phyloP scores from a whole-genome alignment of 1,140 invertebrate species.

The Listronotus bonariensis region DNA sequence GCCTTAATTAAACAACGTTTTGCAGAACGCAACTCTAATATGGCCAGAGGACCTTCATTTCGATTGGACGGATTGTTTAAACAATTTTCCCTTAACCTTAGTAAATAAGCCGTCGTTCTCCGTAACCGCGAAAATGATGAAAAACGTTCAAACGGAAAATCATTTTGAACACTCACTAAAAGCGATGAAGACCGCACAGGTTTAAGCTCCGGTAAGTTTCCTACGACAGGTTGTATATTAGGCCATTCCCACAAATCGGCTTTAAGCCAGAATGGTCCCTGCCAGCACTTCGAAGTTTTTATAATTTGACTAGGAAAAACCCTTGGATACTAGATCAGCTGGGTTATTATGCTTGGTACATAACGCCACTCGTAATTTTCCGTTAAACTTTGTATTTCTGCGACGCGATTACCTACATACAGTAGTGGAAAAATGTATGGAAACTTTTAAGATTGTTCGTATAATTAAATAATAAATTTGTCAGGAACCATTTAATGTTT shows the following conservation, averaged over 20 bases:
- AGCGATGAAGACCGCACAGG: background rate
- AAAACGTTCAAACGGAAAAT: constrained; percentile 16
- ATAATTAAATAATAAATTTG: too few species aligned
- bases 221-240: constrained; percentile 13
- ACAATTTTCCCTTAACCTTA: background rate
- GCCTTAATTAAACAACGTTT: background rate
- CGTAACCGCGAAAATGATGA: constrained; percentile 12
- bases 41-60: background rate
- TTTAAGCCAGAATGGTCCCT: background rate
- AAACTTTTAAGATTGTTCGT: too few species aligned
- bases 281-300: too few species aligned
- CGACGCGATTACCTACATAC: constrained; percentile 45
- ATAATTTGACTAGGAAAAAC: background rate
- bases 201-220: background rate
- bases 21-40: background rate
- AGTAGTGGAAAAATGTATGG: too few species aligned
- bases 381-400: constrained; percentile 41
- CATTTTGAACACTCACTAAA: background rate
- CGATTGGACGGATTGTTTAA: too few species aligned
- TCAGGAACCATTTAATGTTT: too few species aligned
- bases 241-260: constrained; percentile 16
- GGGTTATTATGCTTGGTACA: constrained; percentile 47
- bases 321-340: constrained; percentile 46
- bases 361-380: constrained; percentile 40
- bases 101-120: background rate